phyloP scores from a whole-genome alignment of 2,113 vertebrate genomes.

The Orientallactaga bullata region DNA sequence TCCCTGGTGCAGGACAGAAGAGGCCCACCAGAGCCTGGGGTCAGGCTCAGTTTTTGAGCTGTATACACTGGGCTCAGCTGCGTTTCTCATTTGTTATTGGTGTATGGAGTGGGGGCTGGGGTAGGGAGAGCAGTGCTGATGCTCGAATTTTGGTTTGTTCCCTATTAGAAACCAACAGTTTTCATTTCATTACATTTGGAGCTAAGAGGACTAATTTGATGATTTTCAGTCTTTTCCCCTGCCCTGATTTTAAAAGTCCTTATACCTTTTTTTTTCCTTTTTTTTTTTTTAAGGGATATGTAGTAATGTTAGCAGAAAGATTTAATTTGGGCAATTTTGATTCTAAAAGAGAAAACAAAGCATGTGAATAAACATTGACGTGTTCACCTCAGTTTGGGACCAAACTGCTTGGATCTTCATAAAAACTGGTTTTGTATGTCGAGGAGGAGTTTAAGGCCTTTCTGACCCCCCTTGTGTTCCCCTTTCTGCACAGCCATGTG shows the following conservation, averaged over 20 bases:
- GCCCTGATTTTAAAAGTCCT: conserved; percentile 74
- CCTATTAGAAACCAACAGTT: conserved; percentile 82
- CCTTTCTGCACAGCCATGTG: conserved; percentile 79
- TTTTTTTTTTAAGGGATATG: conserved; percentile 81
- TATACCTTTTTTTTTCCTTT: conserved; percentile 28
- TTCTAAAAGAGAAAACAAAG: conserved; percentile 85
- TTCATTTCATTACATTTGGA: conserved; percentile 85
- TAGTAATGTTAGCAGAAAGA: conserved; percentile 83
- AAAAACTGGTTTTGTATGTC: conserved; percentile 81
- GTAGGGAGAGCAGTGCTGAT: conserved; percentile 69
- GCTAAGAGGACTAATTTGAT: conserved; percentile 76
- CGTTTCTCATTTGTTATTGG: conserved; percentile 77
- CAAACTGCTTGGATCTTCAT: conserved; percentile 87
- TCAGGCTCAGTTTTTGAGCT: conserved; percentile 74
- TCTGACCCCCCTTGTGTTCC: conserved; percentile 76
- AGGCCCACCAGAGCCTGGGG: conserved; percentile 55
- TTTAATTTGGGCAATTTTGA: conserved; percentile 87
- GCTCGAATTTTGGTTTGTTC: conserved; percentile 83
- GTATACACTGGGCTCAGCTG: conserved; percentile 69
- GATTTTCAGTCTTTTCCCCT: conserved; percentile 72
- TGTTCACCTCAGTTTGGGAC: conserved; percentile 88
- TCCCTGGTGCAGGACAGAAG: conserved; percentile 72
- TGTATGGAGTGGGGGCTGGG: conserved; percentile 75
- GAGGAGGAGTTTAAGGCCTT: conserved; percentile 86
- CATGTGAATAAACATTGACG: conserved; percentile 90